Evolutionary conservation across 2,888 invertebrate genomes (phyloP), one percentile per base, ranked within the genome.

Genomic region (Cheilosia scutellata): DNA sequence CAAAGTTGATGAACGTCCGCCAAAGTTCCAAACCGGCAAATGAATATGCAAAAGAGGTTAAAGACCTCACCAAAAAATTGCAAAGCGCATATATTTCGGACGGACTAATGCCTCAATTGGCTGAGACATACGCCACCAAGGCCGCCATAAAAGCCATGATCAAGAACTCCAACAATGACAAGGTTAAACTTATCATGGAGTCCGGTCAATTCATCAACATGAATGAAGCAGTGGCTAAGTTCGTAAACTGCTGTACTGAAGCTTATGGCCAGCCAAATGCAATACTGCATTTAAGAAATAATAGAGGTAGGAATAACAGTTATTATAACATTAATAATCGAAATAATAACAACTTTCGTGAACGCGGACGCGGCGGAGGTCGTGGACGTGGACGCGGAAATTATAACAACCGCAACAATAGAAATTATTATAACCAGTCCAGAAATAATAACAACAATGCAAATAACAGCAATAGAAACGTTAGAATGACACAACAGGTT

Each of bases 341-440:
- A 20, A 20, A 20, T 20, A 20, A 20, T 20, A 20, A 20, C 20
- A 20, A 20, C 20, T 58, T 60, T 42, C 60, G 44, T 27, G 60
- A 25, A 44, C 29, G 60, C 44, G 60, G 31, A 62, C 29, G 29
- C 25, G 58, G 58, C 40, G 7, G 25, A 31, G 44, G 62, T 62
- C 62, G 62, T 47, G 47, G 62, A 60, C 2, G 13, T 42, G n/a
- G 60, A 60, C 60, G 60, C 60, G 60, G 42, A 60, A 60, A 60
- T 33, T 60, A 60, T 42, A 60, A 44, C n/a, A 53, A 11, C 51
- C 33, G 33, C 33, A 33, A 33, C 29, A 29, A 53, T 29, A 53
- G 29, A 13, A 53, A 53, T 57, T 33, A 33, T 31, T 9, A 37
- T 25, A 57, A 57, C 57, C 31, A 57, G 37, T 49, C 49, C 16